Evolutionary conservation across 2,113 vertebrate genomes (phyloP), one percentile per base, ranked within the genome.

Genomic region (Mola mola): DNA sequence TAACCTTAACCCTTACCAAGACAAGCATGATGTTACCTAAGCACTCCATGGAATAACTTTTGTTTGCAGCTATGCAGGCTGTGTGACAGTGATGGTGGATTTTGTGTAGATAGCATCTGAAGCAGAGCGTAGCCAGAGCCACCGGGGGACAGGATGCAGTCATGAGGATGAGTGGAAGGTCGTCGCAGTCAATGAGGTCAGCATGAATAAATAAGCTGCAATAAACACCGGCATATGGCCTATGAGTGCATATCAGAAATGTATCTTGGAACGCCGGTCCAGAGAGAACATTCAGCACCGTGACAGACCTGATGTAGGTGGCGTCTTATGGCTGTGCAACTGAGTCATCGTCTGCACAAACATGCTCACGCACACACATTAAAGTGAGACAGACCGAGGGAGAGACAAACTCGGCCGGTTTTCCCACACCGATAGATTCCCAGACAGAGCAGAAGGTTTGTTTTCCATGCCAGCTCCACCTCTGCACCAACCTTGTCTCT

Each of bases 91-190:
- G 46, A 31, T 33, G 12, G n/a, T 29, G 57, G 31, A 38, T 19
- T 70, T 28, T 40, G 47, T 72, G 34, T 17, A n/a, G 29, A n/a
- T 58, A 38, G 72, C 76, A 84, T 78, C 87, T 85, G 76, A 68
- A 71, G 74, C 77, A 84, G 82, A 74, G 75, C 67, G 68, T 72
- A 81, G 66, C 59, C 31, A 17, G 62, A 69, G 83, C 87, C 82
- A 81, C 78, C 44, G n/a, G 21, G 84, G 84, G 89, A 89, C 72
- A 66, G 61, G 81, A 82, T 86, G 81, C 38, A 49, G 76, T 83
- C 79, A 62, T 68, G 82, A 88, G 72, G 66, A 77, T 44, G 84
- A 89, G 86, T 87, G 90, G 86, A 91, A 92, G 91, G 91, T 91
- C 83, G 76, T 72, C 59, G 60, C 81, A 59, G 72, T 71, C 72